Evolutionary conservation across 2,797 vertebrate genomes (phyloP).

Genomic region (Heliangelus exortis): DNA sequence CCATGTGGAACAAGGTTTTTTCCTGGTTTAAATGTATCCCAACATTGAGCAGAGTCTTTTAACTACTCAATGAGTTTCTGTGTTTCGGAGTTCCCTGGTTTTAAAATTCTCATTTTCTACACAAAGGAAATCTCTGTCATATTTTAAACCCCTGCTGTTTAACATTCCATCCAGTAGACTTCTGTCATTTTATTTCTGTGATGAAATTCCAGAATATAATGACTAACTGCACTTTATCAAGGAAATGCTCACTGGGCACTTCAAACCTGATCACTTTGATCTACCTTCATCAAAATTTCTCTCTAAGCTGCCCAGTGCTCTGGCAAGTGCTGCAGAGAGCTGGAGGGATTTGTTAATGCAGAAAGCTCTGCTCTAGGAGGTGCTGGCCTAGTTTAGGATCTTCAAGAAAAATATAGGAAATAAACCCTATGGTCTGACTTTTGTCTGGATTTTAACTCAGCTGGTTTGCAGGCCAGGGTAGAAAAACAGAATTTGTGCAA

Average conservation of each 20-base stretch:
- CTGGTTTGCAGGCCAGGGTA: not conserved
- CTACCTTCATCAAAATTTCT: not conserved
- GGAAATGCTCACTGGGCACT: not conserved
- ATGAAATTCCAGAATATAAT: not conserved
- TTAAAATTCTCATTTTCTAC: not conserved
- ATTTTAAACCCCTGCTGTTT: conserved; percentile 2
- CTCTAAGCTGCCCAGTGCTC: not conserved
- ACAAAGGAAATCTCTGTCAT: not conserved
- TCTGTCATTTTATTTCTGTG: not conserved
- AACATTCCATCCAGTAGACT: not conserved
- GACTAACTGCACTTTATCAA: not conserved
- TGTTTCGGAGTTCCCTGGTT: not conserved
- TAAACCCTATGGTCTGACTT: not conserved
- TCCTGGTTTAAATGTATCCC: not conserved
- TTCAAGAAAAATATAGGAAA: not conserved
- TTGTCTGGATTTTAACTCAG: not conserved
- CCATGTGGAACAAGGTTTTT: not conserved
- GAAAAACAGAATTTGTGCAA: not conserved
- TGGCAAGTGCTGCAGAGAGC: not conserved
- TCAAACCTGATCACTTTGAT: not conserved
- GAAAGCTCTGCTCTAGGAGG: not conserved
- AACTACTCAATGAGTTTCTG: not conserved
- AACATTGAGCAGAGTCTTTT: not conserved
- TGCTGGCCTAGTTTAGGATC: not conserved
- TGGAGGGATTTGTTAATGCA: not conserved